Base-by-base conservation (phyloP, 2,113 vertebrate genomes). In the Myotis brandtii region DNA sequence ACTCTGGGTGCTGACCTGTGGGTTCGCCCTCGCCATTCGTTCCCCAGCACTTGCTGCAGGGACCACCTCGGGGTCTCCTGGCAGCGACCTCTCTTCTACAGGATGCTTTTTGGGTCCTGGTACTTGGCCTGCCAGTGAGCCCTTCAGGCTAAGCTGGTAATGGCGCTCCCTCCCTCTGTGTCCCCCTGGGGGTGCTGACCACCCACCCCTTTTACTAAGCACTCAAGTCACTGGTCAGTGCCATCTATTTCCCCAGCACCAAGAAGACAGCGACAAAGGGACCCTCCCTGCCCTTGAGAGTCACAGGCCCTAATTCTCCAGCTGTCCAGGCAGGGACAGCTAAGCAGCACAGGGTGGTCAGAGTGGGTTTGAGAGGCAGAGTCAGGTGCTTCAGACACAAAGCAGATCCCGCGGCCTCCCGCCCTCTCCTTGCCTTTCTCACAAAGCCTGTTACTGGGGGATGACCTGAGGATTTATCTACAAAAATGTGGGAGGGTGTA, bases 401-500 rank as follows among this genome's bases (percentile, higher is more conserved):
- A 6, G 70, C 70, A 8, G 37, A 52, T 2, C n/a, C n/a, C 40
- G 1, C 0, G 3, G 34, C 25, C 52, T 17, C 9, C 18, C 18
- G 0, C 4, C 18, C 40, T 18, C 59, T 27, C 25, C 8, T 13
- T 46, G n/a, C 46, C 46, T 6, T 5, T 43, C 43, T 4, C 5
- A 32, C 2, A 32, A 17, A 52, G 46, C 27, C n/a, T 2, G 25
- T 21, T n/a, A 9, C 50, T 46, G 21, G 25, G 54, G 37, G 23
- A 2, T 13, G 12, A 32, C 11, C 48, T 3, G 16, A 3, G 32
- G 66, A 4, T 12, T n/a, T 5, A 27, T 0, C 34, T 20, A 1
- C n/a, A 23, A 14, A 59, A 37, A 50, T 4, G 69, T 7, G 0
- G 5, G 12, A 0, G 43, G 46, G 73, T 67, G 12, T 27, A 0